phyloP scores from a whole-genome alignment of 2,888 invertebrate genomes.

The Cephonodes hylas region DNA sequence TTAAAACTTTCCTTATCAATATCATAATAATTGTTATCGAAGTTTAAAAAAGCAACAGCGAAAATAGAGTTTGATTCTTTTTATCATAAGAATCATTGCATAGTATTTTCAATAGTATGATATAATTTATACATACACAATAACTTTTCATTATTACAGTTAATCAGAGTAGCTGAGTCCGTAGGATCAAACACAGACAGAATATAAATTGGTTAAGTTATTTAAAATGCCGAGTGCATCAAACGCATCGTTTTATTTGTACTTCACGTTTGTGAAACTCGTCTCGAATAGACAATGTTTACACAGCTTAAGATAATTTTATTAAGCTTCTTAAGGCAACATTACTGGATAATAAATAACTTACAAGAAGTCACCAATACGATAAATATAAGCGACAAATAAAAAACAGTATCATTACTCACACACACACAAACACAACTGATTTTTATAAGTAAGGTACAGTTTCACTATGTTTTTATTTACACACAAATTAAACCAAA shows the following conservation, averaged over 20 bases:
- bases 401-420: too few relatives aligned
- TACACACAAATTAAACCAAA: too few relatives aligned
- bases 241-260: neutral
- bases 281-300: neutral
- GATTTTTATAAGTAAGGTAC: too few relatives aligned
- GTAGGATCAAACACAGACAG: neutral
- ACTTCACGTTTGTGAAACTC: neutral
- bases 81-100: neutral
- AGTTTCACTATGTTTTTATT: too few relatives aligned
- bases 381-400: too few relatives aligned
- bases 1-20: too few relatives aligned
- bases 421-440: too few relatives aligned
- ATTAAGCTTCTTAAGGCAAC: neutral
- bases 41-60: neutral
- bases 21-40: too few relatives aligned
- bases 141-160: neutral
- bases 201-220: neutral
- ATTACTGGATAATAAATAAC: neutral
- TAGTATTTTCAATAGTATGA: neutral
- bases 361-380: too few relatives aligned
- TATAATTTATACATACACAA: neutral
- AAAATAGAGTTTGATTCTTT: neutral
- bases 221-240: slow-evolving; percentile 1
- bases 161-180: neutral
- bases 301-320: neutral